Conservation (phyloP, 1,140 invertebrate genomes). For the Ips typographus region DNA sequence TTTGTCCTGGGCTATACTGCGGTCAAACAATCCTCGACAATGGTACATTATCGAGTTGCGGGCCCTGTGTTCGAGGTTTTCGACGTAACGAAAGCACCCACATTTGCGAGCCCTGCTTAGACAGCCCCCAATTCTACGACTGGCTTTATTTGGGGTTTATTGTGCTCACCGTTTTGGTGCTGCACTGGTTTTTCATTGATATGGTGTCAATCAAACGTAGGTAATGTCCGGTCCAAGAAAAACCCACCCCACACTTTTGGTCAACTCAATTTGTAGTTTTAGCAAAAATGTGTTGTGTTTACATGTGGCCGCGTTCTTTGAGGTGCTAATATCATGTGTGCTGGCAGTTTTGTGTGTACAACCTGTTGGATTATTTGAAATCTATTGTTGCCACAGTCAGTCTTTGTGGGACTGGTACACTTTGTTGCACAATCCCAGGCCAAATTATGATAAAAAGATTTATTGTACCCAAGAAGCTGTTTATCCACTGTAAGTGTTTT, state of each 20-base stretch:
- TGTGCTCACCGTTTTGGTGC: slow-evolving; percentile 77
- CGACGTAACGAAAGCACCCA: slow-evolving; percentile 64
- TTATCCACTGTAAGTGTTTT: slow-evolving; percentile 84
- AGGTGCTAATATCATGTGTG: slow-evolving; percentile 71
- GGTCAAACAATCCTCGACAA: slow-evolving; percentile 67
- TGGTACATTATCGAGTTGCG: slow-evolving; percentile 75
- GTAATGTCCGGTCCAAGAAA: slow-evolving; percentile 48
- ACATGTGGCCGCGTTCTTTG: slow-evolving; percentile 78
- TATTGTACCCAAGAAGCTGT: slow-evolving; percentile 97
- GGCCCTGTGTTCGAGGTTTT: slow-evolving; percentile 83
- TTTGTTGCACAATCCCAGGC: slow-evolving; percentile 88
- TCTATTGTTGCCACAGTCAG: slow-evolving; percentile 76
- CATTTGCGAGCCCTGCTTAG: slow-evolving; percentile 76
- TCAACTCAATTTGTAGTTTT: slow-evolving; percentile 58
- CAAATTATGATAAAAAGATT: slow-evolving; percentile 84
- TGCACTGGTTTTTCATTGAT: slow-evolving; percentile 93
- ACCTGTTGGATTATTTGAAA: slow-evolving; percentile 71
- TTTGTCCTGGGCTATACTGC: slow-evolving; percentile 86
- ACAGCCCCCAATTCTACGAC: slow-evolving; percentile 82
- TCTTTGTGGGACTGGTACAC: slow-evolving; percentile 95
- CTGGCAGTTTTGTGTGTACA: slow-evolving; percentile 75
- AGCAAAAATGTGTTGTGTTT: slow-evolving; percentile 69
- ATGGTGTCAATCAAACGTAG: slow-evolving; percentile 72
- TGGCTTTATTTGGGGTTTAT: slow-evolving; percentile 94
- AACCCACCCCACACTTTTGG: too few species aligned